Evolutionary conservation across 2,113 vertebrate species (phyloP).

Genomic region (Equus przewalskii): DNA sequence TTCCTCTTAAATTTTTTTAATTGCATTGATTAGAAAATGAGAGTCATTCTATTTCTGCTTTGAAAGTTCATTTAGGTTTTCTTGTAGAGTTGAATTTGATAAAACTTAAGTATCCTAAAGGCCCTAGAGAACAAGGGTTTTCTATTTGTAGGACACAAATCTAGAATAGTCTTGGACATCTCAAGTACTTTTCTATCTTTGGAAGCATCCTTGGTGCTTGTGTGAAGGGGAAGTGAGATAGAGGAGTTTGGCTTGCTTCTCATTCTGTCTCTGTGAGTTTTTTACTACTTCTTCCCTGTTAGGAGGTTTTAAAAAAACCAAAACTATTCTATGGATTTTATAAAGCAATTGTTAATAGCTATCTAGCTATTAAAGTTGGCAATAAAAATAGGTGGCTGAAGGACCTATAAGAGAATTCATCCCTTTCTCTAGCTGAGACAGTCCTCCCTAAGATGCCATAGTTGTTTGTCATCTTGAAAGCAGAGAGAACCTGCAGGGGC

Average conservation of each 20-base stretch:
- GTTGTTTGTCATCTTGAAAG: not conserved
- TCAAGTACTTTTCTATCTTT: not conserved
- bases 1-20: not conserved
- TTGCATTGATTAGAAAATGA: constrained; percentile 6
- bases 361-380: not conserved
- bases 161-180: not conserved
- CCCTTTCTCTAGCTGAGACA: not conserved
- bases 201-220: not conserved
- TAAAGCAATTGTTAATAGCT: not conserved
- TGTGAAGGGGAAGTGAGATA: not conserved
- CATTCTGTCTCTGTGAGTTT: not conserved
- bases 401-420: not conserved
- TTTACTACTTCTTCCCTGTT: constrained; percentile 9
- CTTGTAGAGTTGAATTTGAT: not conserved
- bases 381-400: not conserved
- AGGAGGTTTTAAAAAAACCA: not conserved
- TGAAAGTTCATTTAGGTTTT: constrained; percentile 11
- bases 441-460: not conserved
- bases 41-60: not conserved
- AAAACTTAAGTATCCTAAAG: not conserved
- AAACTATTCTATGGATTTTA: not conserved
- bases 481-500: not conserved
- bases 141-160: not conserved
- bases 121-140: not conserved
- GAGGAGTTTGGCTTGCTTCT: not conserved